phyloP scores from a whole-genome alignment of 2,888 invertebrate species.

The Notodonta dromedarius region DNA sequence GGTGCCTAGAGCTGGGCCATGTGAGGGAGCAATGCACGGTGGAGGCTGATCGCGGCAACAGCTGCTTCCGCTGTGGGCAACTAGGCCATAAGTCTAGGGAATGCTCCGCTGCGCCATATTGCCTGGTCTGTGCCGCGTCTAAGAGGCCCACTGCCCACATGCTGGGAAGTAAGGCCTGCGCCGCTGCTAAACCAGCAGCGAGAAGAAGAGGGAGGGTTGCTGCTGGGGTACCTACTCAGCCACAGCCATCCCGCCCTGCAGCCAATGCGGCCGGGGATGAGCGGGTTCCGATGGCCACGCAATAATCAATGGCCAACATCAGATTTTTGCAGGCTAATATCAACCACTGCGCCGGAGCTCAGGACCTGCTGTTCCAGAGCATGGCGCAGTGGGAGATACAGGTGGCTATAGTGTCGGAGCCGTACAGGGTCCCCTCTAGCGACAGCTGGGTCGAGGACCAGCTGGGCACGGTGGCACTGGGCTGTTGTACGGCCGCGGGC shows the following conservation, averaged over 20 bases:
- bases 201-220: conserved; percentile 9
- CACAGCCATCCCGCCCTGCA: neutral
- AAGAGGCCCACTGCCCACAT: conserved; percentile 13
- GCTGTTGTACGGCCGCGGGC: neutral
- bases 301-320: conserved; percentile 3
- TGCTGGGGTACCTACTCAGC: conserved; percentile 15
- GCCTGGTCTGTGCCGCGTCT: conserved; percentile 15
- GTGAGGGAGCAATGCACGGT: conserved; percentile 10
- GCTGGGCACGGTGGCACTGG: conserved; percentile 1
- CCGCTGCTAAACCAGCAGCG: neutral
- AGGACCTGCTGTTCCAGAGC: conserved; percentile 12
- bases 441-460: conserved; percentile 3
- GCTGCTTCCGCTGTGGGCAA: conserved; percentile 27
- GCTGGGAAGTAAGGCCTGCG: conserved; percentile 11
- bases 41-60: conserved; percentile 4
- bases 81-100: conserved; percentile 17
- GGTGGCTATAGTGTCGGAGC: conserved; percentile 11
- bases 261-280: conserved; percentile 14
- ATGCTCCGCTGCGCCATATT: conserved; percentile 20
- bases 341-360: conserved; percentile 14
- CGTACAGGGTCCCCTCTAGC: neutral
- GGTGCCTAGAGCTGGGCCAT: conserved; percentile 21
- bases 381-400: conserved; percentile 13
- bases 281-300: conserved; percentile 9
- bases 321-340: conserved; percentile 14